Base-by-base conservation (phyloP, 2,113 vertebrate genomes). In the Empidonax alnorum region DNA sequence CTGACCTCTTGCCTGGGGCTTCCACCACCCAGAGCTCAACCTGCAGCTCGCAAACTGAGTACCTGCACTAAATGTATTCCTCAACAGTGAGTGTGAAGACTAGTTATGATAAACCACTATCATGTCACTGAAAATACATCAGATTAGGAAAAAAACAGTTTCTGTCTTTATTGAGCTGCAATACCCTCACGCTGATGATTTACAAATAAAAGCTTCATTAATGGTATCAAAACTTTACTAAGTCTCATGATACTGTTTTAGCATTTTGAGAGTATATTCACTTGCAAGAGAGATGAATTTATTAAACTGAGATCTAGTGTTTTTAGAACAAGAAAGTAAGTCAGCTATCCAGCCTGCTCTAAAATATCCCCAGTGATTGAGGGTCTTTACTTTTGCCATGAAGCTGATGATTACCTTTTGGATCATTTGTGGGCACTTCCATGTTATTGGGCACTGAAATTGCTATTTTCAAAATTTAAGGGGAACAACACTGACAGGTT, bases 1-100 rank as follows among this genome's bases (percentile, higher is more conserved):
- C 14, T 0, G 0, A 2, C 9, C 22, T 27, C 17, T 61, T 23
- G 9, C 20, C 46, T 25, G 6, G n/a, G 21, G 2, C 10, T 76
- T 6, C 35, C 6, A 4, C 30, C 47, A 49, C 21, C 11, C 41
- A 23, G 31, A 42, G 21, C 30, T 49, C 63, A 76, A 9, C 12
- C 12, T 76, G 31, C 30, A 37, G 14, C 35, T 76, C 4, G 0
- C 35, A 23, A 21, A 41, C 0, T 0, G 14, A 41, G 24, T 22
- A 35, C 25, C 17, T 28, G 30, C 14, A 10, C 9, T 49, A 12
- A 49, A 31, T 33, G 0, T 27, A 35, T 50, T 63, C 22, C 31
- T 69, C 63, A 77, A 2, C 41, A 28, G 46, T 27, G n/a, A 66
- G 1, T 21, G 42, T 31, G 58, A 78, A 78, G 28, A 33, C 7